Conservation (phyloP, 2,113 vertebrate genomes). For the Calonectris borealis region DNA sequence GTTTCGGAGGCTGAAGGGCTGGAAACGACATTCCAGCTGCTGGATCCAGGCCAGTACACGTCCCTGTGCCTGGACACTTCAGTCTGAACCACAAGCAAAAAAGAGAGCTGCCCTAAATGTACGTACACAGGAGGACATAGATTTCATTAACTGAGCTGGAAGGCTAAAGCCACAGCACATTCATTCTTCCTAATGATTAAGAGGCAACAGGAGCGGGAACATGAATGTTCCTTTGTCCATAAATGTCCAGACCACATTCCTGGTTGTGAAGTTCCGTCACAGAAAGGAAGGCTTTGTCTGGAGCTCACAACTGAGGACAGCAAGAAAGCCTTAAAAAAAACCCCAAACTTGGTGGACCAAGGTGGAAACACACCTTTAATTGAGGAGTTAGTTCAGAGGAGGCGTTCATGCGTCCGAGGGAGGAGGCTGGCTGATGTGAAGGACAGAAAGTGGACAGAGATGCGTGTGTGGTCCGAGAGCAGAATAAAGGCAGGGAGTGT, state of each 20-base stretch:
- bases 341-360: background rate
- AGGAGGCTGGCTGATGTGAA: background rate
- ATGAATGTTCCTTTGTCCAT: background rate
- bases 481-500: background rate
- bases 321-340: background rate
- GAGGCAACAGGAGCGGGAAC: background rate
- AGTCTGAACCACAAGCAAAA: background rate
- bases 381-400: background rate
- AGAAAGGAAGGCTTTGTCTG: slow-evolving; percentile 12
- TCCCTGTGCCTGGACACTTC: background rate
- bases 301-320: background rate
- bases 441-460: background rate
- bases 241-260: background rate
- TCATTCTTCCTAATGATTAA: background rate
- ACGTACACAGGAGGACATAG: background rate
- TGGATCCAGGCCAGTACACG: background rate
- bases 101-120: background rate
- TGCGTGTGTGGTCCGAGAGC: background rate
- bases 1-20: background rate
- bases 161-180: background rate
- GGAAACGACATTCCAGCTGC: background rate
- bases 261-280: background rate
- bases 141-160: background rate
- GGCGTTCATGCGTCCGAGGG: background rate
- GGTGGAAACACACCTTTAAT: background rate